Percentiles rank a stretch among this genome's conserved stretches.
Conservation (phyloP, 2,797 vertebrate genomes). For the Alauda arvensis region DNA sequence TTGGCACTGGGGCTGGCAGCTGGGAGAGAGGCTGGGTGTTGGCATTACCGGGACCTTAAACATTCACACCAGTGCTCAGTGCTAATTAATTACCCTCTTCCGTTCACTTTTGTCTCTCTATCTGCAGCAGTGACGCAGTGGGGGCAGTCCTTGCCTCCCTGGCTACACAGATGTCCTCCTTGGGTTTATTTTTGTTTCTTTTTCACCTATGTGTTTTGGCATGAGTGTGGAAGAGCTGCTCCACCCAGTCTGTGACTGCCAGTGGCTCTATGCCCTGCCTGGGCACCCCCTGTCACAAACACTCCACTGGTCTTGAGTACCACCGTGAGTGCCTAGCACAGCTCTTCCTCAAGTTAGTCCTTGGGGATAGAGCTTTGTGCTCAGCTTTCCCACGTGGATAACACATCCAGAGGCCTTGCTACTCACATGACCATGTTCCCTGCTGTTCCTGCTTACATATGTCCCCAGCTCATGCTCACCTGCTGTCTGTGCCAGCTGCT, state of each 20-base stretch:
- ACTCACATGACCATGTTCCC: accelerated
- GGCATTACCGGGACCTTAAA: accelerated
- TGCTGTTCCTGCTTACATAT: accelerated
- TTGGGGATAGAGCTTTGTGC: background rate
- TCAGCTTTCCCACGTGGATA: background rate
- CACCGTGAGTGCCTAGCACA: accelerated
- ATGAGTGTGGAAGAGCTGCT: background rate
- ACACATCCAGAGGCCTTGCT: background rate
- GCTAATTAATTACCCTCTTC: background rate
- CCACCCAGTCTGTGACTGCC: background rate
- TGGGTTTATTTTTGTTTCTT: background rate
- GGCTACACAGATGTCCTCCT: background rate
- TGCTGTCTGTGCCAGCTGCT: background rate
- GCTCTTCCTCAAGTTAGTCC: background rate
- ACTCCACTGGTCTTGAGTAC: accelerated
- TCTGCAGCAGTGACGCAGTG: background rate
- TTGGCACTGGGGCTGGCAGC: background rate
- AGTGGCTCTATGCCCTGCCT: background rate
- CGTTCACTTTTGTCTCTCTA: background rate
- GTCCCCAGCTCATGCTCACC: background rate
- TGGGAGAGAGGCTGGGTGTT: background rate
- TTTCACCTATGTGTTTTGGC: background rate
- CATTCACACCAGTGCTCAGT: background rate
- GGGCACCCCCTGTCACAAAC: background rate
- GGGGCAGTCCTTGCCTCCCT: background rate